Evolutionary conservation across 2,113 vertebrate species (phyloP), one percentile per base, ranked within the genome.

Genomic region (Amphiprion percula): DNA sequence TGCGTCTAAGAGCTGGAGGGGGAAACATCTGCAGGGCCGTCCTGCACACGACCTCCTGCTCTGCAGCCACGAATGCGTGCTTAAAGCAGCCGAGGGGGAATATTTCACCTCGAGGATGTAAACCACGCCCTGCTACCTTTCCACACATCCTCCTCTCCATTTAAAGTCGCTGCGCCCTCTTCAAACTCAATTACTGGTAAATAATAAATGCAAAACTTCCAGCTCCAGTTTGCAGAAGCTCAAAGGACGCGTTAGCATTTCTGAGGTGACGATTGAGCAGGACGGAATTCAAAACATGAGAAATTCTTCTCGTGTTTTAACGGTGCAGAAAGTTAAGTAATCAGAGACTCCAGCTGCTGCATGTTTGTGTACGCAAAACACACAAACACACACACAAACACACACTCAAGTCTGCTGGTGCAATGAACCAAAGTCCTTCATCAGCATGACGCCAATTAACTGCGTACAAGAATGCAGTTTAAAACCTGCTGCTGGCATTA

Each of bases 391-490:
- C 78, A 49, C 70, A 68, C 72, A 64, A 52, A 86, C 46, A 78
- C 49, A 66, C 72, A 33, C 52, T 26, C 55, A 9, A 39, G 21
- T 58, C 21, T 79, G 39, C 60, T 59, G 72, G 54, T 9, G 84
- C 64, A 85, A 72, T 78, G 70, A 87, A 73, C 77, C 68, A 55
- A 47, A 64, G 44, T 58, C 75, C 74, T 87, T 78, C 47, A 61
- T 86, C 87, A 86, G 79, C 77, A 59, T 77, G 83, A 52, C 58
- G 88, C 83, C 85, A 90, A 83, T 92, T 86, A 88, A 84, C 54
- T 15, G 23, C 17, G 26, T 11, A 68, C 23, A 82, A 73, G 61
- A 91, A 86, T 66, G 68, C 69, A 44, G 74, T 67, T 88, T 70
- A 66, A 75, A 69, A 49, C 74, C 62, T 1, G 37, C 52, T 17